Conservation (phyloP, 2,888 invertebrate species). For the Ephialtes manifestator region DNA sequence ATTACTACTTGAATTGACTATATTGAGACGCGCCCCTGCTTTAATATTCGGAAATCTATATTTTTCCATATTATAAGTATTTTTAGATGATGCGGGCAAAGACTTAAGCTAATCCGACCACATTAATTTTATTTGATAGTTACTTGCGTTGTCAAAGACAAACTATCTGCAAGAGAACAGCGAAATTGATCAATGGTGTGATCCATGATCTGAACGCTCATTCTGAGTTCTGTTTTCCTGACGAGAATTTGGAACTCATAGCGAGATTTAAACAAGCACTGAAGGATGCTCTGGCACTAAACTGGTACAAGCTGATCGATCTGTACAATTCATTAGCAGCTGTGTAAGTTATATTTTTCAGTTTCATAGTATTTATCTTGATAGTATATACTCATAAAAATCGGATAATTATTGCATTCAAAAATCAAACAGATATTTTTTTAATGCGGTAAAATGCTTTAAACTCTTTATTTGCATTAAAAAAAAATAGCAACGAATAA, state of each 20-base stretch:
- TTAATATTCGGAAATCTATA: too few relatives aligned
- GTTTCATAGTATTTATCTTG: too few relatives aligned
- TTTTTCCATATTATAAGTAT: too few relatives aligned
- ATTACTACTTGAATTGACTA: too few relatives aligned
- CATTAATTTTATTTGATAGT: constrained; percentile 34
- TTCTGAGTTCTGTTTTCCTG: constrained; percentile 39
- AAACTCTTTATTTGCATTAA: too few relatives aligned
- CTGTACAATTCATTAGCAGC: neutral
- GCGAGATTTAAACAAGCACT: constrained; percentile 43
- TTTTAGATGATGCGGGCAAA: too few relatives aligned
- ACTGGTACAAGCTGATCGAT: constrained; percentile 17
- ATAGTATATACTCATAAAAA: neutral
- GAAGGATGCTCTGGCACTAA: constrained; percentile 24
- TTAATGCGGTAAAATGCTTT: too few relatives aligned
- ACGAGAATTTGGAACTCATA: constrained; percentile 6
- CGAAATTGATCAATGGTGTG: constrained; percentile 17
- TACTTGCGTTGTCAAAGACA: constrained; percentile 46
- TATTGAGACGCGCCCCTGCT: too few relatives aligned
- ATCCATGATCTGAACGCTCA: constrained; percentile 34
- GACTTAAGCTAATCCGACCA: too few relatives aligned
- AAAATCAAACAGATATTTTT: too few relatives aligned
- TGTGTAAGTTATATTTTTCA: neutral
- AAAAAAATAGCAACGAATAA: too few relatives aligned
- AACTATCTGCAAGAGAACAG: constrained; percentile 40
- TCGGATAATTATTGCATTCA: too few relatives aligned